Percentiles rank a stretch among this genome's conserved stretches.
These are phyloP conservation scores for Caradrina kadenii DNA, from an alignment of 2,888 invertebrate species.

Conservation along the genomic window DNA sequence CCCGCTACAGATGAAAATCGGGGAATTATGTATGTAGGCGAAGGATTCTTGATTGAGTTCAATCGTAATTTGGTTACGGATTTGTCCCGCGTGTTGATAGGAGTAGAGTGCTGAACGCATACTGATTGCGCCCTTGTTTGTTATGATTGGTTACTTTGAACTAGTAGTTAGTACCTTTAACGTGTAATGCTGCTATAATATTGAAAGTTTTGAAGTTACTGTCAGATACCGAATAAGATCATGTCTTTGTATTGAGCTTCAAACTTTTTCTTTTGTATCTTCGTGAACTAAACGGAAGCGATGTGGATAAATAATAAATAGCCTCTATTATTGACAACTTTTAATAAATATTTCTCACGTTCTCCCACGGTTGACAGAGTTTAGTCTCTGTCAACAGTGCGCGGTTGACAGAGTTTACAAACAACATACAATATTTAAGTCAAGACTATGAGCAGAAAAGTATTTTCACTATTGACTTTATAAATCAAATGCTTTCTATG, in stretches of 20 bases:
- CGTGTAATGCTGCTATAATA: not conserved
- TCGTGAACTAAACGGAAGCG: not conserved
- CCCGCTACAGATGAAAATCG: slow-evolving; percentile 6
- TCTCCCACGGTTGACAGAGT: not conserved
- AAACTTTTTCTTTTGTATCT: not conserved
- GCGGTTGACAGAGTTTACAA: not conserved
- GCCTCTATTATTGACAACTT: not conserved
- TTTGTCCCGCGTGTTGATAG: slow-evolving; percentile 24
- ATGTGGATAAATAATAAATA: not conserved
- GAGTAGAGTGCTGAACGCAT: slow-evolving; percentile 17
- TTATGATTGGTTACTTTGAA: slow-evolving; percentile 26
- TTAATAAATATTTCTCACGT: not conserved
- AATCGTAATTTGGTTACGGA: slow-evolving; percentile 42
- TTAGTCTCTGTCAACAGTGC: too few species aligned
- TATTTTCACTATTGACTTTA: slow-evolving; percentile 13
- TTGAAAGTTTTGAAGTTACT: not conserved
- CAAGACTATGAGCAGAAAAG: slow-evolving; percentile 5
- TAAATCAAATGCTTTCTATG: slow-evolving; percentile 19
- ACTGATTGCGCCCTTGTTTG: slow-evolving; percentile 38
- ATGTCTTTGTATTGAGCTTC: not conserved
- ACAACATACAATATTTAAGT: slow-evolving; percentile 2
- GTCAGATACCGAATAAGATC: not conserved
- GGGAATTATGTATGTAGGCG: slow-evolving; percentile 23
- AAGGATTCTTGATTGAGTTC: slow-evolving; percentile 42
- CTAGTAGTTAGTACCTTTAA: not conserved